Evolutionary conservation across 2,888 invertebrate genomes (phyloP).

Genomic region (Tetropium fuscum): DNA sequence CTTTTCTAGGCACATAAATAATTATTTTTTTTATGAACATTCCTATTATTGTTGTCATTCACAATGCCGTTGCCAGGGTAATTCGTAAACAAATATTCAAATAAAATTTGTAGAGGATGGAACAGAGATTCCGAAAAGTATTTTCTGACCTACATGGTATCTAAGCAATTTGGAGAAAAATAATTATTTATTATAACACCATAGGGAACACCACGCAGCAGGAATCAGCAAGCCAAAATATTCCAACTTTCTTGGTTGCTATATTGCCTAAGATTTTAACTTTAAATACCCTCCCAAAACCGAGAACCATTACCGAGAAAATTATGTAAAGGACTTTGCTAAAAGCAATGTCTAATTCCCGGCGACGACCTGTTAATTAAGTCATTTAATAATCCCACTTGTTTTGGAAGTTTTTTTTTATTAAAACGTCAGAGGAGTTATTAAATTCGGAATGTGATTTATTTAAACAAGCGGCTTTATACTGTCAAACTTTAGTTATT

Average conservation of each 20-base stretch:
- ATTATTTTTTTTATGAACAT: too few relatives aligned
- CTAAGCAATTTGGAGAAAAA: too few relatives aligned
- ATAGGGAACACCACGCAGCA: too few relatives aligned
- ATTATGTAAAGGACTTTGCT: conserved; percentile 35
- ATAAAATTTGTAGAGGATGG: too few relatives aligned
- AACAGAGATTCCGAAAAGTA: too few relatives aligned
- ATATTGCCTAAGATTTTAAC: neutral
- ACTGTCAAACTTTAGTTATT: conserved; percentile 13
- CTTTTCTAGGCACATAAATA: too few relatives aligned
- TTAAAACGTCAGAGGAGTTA: conserved; percentile 43
- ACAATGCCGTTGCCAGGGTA: too few relatives aligned
- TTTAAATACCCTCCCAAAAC: neutral
- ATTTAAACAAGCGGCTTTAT: conserved; percentile 38
- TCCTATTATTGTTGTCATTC: too few relatives aligned
- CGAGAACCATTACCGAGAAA: conserved; percentile 8
- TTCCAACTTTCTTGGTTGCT: neutral
- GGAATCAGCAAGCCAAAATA: too few relatives aligned
- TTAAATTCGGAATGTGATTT: conserved; percentile 43
- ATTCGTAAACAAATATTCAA: too few relatives aligned
- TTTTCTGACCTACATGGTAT: too few relatives aligned
- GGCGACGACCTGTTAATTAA: conserved; percentile 45
- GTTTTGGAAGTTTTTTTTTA: conserved; percentile 45
- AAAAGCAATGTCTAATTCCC: conserved; percentile 40
- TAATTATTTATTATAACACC: too few relatives aligned
- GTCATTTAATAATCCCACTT: conserved; percentile 44